phyloP scores from a whole-genome alignment of 2,113 vertebrate species.

The Ageneiosus marmoratus region DNA sequence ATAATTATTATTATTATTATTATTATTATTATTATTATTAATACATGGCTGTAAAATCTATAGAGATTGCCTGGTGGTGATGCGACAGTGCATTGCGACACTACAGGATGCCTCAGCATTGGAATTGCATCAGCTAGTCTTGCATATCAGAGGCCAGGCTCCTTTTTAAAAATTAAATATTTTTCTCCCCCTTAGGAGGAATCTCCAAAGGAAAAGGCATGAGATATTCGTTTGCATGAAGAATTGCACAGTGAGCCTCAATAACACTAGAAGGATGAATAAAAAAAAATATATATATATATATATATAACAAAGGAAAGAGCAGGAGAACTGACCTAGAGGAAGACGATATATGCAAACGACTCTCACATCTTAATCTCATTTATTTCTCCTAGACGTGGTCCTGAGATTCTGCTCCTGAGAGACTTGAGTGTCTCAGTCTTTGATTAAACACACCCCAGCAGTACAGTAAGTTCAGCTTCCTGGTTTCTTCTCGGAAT shows the following conservation, averaged over 20 bases:
- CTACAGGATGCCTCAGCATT: neutral
- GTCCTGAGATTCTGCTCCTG: neutral
- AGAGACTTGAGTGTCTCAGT: neutral
- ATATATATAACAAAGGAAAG: neutral
- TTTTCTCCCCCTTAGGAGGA: slow-evolving; percentile 5
- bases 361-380: slow-evolving; percentile 3
- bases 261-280: slow-evolving; percentile 1
- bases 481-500: neutral
- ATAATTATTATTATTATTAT: neutral
- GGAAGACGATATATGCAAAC: slow-evolving; percentile 17
- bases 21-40: neutral
- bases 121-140: slow-evolving; percentile 14
- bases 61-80: neutral
- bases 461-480: neutral
- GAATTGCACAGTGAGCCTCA: slow-evolving; percentile 28
- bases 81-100: neutral
- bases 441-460: neutral
- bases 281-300: no score
- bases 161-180: slow-evolving; percentile 22
- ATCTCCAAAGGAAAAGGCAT: slow-evolving; percentile 27
- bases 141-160: slow-evolving; percentile 11
- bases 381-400: slow-evolving; percentile 10
- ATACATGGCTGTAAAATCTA: neutral
- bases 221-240: slow-evolving; percentile 51
- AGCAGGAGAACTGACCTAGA: slow-evolving; percentile 13